phyloP scores from a whole-genome alignment of 1,140 invertebrate species.

The Drosophila jambulina region DNA sequence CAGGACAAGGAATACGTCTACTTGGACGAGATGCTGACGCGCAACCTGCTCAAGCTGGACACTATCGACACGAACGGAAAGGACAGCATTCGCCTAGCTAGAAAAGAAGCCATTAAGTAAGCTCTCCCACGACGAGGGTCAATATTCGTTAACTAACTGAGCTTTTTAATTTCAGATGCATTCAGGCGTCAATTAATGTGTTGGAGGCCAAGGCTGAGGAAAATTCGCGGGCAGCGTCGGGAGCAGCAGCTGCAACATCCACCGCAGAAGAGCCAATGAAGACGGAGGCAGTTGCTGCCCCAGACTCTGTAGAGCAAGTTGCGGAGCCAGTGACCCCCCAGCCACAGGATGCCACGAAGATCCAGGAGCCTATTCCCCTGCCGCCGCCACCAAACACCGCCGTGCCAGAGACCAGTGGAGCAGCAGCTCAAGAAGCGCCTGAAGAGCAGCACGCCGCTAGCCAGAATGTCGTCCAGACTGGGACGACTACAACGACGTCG shows the following conservation, averaged over 20 bases:
- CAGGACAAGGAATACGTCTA: constrained; percentile 94
- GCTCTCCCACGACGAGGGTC: not conserved
- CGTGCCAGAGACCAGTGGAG: not conserved
- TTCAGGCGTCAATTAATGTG: constrained; percentile 93
- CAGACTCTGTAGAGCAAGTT: constrained; percentile 9
- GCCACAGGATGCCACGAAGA: constrained; percentile 75
- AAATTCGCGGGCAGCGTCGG: constrained; percentile 74
- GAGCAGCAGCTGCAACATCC: constrained; percentile 1
- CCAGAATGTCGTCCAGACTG: constrained; percentile 18
- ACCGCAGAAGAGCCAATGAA: constrained; percentile 6
- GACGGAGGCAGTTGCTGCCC: constrained; percentile 11
- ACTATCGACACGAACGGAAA: constrained; percentile 96
- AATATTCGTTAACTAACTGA: not conserved
- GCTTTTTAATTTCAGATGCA: constrained; percentile 86
- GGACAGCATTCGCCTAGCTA: constrained; percentile 93
- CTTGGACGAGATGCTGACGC: constrained; percentile 97
- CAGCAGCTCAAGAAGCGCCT: not conserved
- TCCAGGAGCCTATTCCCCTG: constrained; percentile 76
- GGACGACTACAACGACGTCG: constrained; percentile 48
- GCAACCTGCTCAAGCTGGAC: constrained; percentile 95
- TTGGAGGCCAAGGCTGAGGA: constrained; percentile 90
- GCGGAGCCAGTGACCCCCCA: constrained; percentile 60
- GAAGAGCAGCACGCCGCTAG: not conserved
- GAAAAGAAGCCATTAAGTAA: constrained; percentile 93
- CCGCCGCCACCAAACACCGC: constrained; percentile 64